A percentile compares a stretch with the other conserved stretches of the same genome.
phyloP scores from a whole-genome alignment of 2,113 vertebrate genomes.

The Heterochromis multidens region DNA sequence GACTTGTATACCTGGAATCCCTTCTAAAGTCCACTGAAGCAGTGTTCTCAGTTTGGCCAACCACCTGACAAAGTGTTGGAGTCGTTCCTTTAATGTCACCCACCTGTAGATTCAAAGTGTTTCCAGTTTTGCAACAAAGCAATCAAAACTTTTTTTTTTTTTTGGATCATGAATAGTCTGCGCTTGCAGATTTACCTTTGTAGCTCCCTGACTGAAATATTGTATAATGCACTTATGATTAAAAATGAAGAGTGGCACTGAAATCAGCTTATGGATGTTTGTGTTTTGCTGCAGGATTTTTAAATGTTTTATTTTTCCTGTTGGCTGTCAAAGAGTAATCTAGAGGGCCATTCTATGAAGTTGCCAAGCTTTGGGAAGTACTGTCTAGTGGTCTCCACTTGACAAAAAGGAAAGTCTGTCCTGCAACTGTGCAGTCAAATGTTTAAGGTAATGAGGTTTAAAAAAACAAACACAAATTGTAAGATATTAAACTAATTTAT shows the following conservation, averaged over 20 bases:
- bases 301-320: too few species aligned
- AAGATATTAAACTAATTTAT: too few species aligned
- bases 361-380: too few species aligned
- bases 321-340: too few species aligned
- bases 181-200: not conserved
- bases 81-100: fast-evolving
- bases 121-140: not conserved
- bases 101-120: not conserved
- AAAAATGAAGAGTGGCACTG: not conserved
- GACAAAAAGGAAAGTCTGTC: not conserved
- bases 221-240: not conserved
- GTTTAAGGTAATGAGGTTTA: too few species aligned
- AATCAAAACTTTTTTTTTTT: not conserved
- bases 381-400: too few species aligned
- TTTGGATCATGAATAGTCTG: not conserved
- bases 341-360: too few species aligned
- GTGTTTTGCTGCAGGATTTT: not conserved
- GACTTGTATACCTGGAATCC: fast-evolving
- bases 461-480: too few species aligned
- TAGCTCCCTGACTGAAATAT: not conserved
- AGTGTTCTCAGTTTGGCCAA: not conserved
- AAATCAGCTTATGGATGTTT: fast-evolving
- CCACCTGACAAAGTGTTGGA: not conserved
- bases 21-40: not conserved
- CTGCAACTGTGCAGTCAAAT: too few species aligned